phyloP scores from a whole-genome alignment of 2,888 invertebrate species.

The Diplazon laetatorius region DNA sequence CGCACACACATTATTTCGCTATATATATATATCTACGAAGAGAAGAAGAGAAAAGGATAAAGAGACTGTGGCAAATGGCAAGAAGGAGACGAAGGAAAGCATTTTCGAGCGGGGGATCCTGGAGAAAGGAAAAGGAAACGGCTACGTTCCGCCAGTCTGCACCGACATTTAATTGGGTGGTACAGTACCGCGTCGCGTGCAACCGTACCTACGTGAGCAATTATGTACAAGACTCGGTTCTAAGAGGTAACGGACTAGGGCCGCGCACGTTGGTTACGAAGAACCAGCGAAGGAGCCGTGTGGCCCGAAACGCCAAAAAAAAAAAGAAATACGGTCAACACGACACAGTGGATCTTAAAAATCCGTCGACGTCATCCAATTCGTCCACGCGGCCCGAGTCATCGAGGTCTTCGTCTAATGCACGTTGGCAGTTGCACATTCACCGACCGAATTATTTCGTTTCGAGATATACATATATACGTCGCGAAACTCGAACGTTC shows the following conservation, averaged over 20 bases:
- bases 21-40: conserved; percentile 19
- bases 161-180: conserved; percentile 66
- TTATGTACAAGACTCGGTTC: conserved; percentile 62
- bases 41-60: background rate
- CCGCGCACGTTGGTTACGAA: no score
- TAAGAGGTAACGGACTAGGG: conserved; percentile 18
- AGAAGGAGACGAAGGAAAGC: conserved; percentile 33
- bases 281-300: no score
- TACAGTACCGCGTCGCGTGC: conserved; percentile 59
- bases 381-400: conserved; percentile 1
- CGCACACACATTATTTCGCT: no score
- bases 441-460: no score
- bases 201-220: conserved; percentile 68
- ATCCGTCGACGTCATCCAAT: conserved; percentile 20
- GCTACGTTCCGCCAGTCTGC: conserved; percentile 52
- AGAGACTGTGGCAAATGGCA: background rate
- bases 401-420: no score
- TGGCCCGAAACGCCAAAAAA: no score
- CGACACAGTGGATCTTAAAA: conserved; percentile 22
- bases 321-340: background rate
- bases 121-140: conserved; percentile 50
- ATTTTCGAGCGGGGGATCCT: conserved; percentile 35
- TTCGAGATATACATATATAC: no score
- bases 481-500: conserved; percentile 17
- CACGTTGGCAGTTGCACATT: conserved; percentile 16